Evolutionary conservation across 2,113 vertebrate species (phyloP).

Genomic region (Neolamprologus sp.): DNA sequence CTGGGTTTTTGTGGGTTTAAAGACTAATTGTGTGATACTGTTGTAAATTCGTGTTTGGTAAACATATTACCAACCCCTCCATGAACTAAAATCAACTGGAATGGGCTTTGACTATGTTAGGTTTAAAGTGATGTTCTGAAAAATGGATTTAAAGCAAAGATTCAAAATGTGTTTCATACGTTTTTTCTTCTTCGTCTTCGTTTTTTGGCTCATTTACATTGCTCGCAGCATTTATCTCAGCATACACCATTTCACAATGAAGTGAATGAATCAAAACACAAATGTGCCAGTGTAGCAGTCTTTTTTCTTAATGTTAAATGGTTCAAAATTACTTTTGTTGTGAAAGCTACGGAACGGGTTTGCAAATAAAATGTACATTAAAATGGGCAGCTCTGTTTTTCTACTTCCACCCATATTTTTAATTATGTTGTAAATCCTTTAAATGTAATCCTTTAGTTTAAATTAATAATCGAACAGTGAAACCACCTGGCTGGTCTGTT

Average conservation of each 20-base stretch:
- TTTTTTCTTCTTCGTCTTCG: fast-evolving
- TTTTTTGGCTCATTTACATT: background rate
- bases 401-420: background rate
- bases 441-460: background rate
- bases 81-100: background rate
- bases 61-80: background rate
- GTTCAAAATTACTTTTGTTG: background rate
- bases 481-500: background rate
- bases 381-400: background rate
- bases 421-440: background rate
- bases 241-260: background rate
- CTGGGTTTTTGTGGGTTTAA: fast-evolving
- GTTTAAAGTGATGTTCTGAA: background rate
- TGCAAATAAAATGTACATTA: background rate
- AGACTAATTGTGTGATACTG: background rate
- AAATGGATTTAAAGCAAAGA: background rate
- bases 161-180: background rate
- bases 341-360: fast-evolving
- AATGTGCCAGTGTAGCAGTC: background rate
- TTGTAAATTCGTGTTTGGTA: background rate
- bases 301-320: background rate
- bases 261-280: background rate
- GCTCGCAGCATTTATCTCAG: background rate
- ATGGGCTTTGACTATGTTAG: background rate
- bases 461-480: background rate